These are phyloP conservation scores for Neoascia interrupta DNA, from an alignment of 2,888 invertebrate species.

Conservation along the genomic window DNA sequence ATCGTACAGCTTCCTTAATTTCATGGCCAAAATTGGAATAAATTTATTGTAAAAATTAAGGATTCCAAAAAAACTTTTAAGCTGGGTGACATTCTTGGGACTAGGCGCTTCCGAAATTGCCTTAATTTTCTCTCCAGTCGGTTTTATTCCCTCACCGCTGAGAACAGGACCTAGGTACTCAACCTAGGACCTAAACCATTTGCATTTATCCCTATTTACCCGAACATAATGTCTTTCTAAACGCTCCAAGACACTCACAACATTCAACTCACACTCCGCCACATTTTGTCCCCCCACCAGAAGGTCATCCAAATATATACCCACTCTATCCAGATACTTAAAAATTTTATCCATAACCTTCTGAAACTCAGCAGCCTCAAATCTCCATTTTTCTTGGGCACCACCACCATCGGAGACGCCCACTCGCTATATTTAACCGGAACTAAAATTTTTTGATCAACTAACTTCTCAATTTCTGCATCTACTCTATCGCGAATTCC, in stretches of 20 bases:
- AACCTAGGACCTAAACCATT: slow-evolving; percentile 34
- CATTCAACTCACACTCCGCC: slow-evolving; percentile 21
- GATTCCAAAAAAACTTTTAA: slow-evolving; percentile 54
- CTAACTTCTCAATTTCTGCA: not conserved
- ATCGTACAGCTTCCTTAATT: slow-evolving; percentile 58
- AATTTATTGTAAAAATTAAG: slow-evolving; percentile 50
- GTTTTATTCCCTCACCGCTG: slow-evolving; percentile 26
- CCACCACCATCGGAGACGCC: slow-evolving; percentile 10
- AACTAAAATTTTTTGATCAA: slow-evolving; percentile 1
- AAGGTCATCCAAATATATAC: not conserved
- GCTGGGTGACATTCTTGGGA: slow-evolving; percentile 46
- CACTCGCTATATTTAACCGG: slow-evolving; percentile 10
- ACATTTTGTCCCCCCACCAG: not conserved
- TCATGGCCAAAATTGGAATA: slow-evolving; percentile 44
- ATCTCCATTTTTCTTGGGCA: slow-evolving; percentile 1
- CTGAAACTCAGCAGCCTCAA: not conserved
- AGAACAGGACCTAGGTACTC: slow-evolving; percentile 44
- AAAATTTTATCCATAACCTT: not conserved
- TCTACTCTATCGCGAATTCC: too few species aligned
- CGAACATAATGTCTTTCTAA: slow-evolving; percentile 13
- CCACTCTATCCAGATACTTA: not conserved
- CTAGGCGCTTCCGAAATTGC: slow-evolving; percentile 51
- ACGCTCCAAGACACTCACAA: slow-evolving; percentile 5
- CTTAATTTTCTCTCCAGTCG: slow-evolving; percentile 40
- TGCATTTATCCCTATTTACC: slow-evolving; percentile 29